These are phyloP conservation scores for Pyrgilauda ruficollis DNA, from an alignment of 2,113 vertebrate species.

Conservation along the genomic window DNA sequence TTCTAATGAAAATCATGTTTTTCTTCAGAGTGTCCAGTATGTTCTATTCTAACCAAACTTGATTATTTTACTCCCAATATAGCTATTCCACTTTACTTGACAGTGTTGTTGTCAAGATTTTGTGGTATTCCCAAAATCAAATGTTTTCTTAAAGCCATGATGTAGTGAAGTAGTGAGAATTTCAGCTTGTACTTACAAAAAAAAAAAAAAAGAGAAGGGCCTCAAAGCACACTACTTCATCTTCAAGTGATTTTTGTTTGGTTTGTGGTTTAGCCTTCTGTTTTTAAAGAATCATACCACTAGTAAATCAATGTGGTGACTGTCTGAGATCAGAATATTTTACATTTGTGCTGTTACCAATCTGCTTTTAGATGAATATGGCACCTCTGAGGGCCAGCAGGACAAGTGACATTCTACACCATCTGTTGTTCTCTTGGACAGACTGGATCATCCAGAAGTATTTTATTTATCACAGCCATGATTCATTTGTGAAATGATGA, in stretches of 20 bases:
- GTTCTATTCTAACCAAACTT: not conserved
- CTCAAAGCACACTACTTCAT: not conserved
- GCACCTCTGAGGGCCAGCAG: not conserved
- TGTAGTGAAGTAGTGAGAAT: not conserved
- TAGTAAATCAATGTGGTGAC: not conserved
- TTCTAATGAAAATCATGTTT: conserved; percentile 32
- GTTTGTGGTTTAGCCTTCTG: not conserved
- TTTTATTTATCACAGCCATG: not conserved
- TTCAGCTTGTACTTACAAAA: not conserved
- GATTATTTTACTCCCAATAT: not conserved
- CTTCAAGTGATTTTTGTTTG: not conserved
- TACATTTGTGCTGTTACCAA: not conserved
- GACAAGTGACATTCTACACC: not conserved
- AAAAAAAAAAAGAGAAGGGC: not conserved
- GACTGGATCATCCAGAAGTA: not conserved
- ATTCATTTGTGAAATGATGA: not conserved
- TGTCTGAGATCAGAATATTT: not conserved
- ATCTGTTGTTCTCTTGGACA: not conserved
- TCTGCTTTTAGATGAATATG: not conserved
- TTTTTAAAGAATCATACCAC: not conserved
- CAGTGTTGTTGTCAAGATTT: not conserved
- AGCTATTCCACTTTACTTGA: not conserved
- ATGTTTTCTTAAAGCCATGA: not conserved
- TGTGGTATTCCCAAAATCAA: not conserved
- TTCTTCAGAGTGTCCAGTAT: not conserved